A percentile compares a stretch with the other conserved stretches of the same genome.
phyloP scores from a whole-genome alignment of 2,888 invertebrate genomes.

The Drosophila mercatorum region DNA sequence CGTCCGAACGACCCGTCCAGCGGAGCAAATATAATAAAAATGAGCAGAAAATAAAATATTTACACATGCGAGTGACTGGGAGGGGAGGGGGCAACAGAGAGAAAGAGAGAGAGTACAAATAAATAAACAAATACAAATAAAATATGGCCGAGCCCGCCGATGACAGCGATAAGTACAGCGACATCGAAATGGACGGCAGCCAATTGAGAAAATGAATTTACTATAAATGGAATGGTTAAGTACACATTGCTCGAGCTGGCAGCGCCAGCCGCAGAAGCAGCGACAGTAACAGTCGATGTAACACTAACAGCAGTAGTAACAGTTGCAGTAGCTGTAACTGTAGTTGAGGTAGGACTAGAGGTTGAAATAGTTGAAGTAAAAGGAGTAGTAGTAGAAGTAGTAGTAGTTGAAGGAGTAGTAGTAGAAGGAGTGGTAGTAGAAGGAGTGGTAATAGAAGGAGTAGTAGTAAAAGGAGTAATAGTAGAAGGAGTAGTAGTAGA shows the following conservation, averaged over 20 bases:
- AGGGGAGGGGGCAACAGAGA: too few relatives aligned
- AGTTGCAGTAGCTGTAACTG: neutral
- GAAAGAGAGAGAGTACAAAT: slow-evolving; percentile 40
- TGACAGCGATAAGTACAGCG: slow-evolving; percentile 54
- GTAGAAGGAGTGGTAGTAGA: neutral
- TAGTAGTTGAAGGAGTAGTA: neutral
- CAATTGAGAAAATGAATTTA: slow-evolving; percentile 79
- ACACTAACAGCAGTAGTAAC: neutral
- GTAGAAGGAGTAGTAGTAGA: neutral
- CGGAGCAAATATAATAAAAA: slow-evolving; percentile 72
- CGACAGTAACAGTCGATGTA: slow-evolving; percentile 1
- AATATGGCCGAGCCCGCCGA: slow-evolving; percentile 48
- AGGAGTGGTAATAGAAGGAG: neutral
- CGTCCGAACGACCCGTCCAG: slow-evolving; percentile 11
- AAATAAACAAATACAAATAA: slow-evolving; percentile 74
- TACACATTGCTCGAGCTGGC: slow-evolving; percentile 49
- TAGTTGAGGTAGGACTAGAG: neutral
- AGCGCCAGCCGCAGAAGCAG: neutral
- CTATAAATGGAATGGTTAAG: slow-evolving; percentile 69
- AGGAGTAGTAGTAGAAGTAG: neutral
- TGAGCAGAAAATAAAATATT: slow-evolving; percentile 76
- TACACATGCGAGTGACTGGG: slow-evolving; percentile 55
- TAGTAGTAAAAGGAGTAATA: too few relatives aligned
- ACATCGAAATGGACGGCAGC: slow-evolving; percentile 55
- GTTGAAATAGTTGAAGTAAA: neutral